Base-by-base conservation (phyloP, 2,113 vertebrate species). In the Zosterops borbonicus region DNA sequence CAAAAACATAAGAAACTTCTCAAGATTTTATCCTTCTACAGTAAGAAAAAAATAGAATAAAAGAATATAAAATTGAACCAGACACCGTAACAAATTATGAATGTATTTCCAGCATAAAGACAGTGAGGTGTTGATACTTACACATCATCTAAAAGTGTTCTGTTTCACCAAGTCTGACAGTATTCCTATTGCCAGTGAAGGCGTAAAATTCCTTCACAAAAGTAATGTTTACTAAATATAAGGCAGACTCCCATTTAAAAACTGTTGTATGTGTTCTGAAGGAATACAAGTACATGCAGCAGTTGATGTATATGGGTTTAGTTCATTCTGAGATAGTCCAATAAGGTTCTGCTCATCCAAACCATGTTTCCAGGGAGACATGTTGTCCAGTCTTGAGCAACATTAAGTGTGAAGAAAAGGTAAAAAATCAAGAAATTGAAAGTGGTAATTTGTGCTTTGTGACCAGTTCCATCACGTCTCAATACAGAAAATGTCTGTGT, bases 281-380 rank as follows among this genome's bases (percentile, higher is more conserved):
- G 37, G 21, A 70, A 15, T 63, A 58, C 12, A 19, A 75, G 20
- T 65, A 42, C 25, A 23, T 55, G 75, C 27, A 71, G 46, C 24
- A 35, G 11, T 75, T 4, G 0, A 13, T 9, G 0, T 47, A 6
- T 20, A 3, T 58, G 68, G 13, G 1, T 52, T 89, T 68, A 4
- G 9, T 80, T 92, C 12, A 35, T 92, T 76, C 37, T 69, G 71
- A 46, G n/a, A 25, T 22, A 52, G 11, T 52, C 9, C 17, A 56
- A 2, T 15, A 47, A 73, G 14, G 5, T 94, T 85, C n/a, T 80
- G 28, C 11, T 75, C 9, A 56, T 89, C 22, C 21, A 46, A 35
- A 5, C 7, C 7, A 3, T 18, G 1, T 44, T 94, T 75, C 39
- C 21, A 13, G 74, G 19, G 4, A 22, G 24, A 29, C 64, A 3